Conservation (phyloP, 2,888 invertebrate species). For the Cantharis rustica region DNA sequence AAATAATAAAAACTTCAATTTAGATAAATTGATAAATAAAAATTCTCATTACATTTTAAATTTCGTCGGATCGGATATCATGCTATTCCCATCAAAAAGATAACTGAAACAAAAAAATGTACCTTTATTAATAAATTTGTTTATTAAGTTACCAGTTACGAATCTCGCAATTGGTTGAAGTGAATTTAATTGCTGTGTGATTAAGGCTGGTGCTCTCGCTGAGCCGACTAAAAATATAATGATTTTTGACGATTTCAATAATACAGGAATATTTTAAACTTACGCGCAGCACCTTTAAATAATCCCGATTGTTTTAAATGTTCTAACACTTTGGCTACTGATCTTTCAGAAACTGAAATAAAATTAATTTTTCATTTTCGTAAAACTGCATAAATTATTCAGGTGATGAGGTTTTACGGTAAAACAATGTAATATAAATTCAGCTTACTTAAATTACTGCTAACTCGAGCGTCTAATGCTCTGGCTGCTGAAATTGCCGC, state of each 20-base stretch:
- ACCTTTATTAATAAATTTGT: not conserved
- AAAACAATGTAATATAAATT: too few species aligned
- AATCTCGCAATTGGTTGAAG: not conserved
- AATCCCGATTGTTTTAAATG: not conserved
- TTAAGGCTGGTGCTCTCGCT: not conserved
- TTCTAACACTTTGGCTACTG: not conserved
- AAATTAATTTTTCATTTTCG: not conserved
- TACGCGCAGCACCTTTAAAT: not conserved
- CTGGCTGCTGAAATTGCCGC: too few species aligned
- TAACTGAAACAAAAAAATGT: not conserved
- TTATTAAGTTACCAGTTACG: not conserved
- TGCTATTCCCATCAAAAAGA: too few species aligned
- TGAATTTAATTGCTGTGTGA: not conserved
- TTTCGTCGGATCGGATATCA: too few species aligned
- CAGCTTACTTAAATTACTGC: too few species aligned
- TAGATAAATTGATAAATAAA: too few species aligned
- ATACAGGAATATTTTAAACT: not conserved
- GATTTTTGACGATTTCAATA: not conserved
- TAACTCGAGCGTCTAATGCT: too few species aligned
- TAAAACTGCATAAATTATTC: too few species aligned
- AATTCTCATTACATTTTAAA: too few species aligned
- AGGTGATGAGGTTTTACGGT: too few species aligned
- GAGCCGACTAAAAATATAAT: not conserved
- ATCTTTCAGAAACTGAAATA: not conserved
- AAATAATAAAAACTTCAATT: too few species aligned